phyloP scores from a whole-genome alignment of 2,888 invertebrate genomes.

The Yponomeuta plumbellus region DNA sequence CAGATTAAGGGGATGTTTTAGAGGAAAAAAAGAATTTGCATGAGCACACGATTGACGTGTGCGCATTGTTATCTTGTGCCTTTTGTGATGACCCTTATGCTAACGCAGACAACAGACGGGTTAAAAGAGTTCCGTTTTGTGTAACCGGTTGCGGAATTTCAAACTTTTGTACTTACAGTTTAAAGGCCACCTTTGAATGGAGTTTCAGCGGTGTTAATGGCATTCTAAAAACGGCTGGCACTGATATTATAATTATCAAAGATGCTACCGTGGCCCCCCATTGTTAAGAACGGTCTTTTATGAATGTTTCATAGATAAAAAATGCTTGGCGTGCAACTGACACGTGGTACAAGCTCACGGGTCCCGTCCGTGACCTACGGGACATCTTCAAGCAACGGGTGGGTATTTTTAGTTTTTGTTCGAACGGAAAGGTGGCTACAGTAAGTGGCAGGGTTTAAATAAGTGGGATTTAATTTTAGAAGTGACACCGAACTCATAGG shows the following conservation, averaged over 20 bases:
- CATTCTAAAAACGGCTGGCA: slow-evolving; percentile 37
- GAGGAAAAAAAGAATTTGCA: slow-evolving; percentile 74
- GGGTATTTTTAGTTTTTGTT: slow-evolving; percentile 74
- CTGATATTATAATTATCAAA: slow-evolving; percentile 76
- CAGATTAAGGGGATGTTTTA: slow-evolving; percentile 72
- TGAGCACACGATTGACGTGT: slow-evolving; percentile 75
- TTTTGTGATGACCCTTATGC: slow-evolving; percentile 76
- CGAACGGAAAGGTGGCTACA: slow-evolving; percentile 60
- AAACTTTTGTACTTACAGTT: slow-evolving; percentile 36
- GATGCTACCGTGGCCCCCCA: slow-evolving; percentile 71
- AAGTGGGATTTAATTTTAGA: slow-evolving; percentile 75
- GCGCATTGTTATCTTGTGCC: slow-evolving; percentile 72
- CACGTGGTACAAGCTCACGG: slow-evolving; percentile 67
- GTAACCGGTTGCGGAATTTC: slow-evolving; percentile 37
- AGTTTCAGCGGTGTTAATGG: slow-evolving; percentile 39
- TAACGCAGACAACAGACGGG: slow-evolving; percentile 47
- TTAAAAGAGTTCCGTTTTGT: slow-evolving; percentile 39
- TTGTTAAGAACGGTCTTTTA: slow-evolving; percentile 71
- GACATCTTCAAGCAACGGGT: slow-evolving; percentile 65
- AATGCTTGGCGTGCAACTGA: slow-evolving; percentile 74
- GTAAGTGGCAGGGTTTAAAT: slow-evolving; percentile 72
- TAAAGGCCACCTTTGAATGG: slow-evolving; percentile 48
- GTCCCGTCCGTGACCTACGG: slow-evolving; percentile 69
- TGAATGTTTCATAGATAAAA: slow-evolving; percentile 74
- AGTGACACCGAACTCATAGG: slow-evolving; percentile 59